Conservation (phyloP, 1,140 invertebrate genomes). For the Melitaea cinxia region DNA sequence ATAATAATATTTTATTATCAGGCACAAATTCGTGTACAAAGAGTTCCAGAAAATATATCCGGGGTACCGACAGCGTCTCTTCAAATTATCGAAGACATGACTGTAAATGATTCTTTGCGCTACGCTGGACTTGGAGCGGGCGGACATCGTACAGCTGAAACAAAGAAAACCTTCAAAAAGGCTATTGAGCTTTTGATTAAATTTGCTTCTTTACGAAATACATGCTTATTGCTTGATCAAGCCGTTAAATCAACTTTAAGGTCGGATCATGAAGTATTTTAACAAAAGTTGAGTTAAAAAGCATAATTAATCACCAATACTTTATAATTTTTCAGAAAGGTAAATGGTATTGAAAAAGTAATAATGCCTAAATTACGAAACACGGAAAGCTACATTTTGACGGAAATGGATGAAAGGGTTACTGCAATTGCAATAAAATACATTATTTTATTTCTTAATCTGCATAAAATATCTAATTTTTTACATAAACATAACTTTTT, state of each 20-base stretch:
- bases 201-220: conserved; percentile 71
- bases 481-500: no score
- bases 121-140: conserved; percentile 70
- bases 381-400: conserved; percentile 70
- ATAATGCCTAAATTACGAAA: conserved; percentile 72
- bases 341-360: conserved; percentile 75
- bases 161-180: conserved; percentile 70
- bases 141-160: conserved; percentile 66
- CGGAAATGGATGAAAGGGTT: conserved; percentile 77
- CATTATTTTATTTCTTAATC: no score
- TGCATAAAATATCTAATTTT: no score
- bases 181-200: conserved; percentile 64
- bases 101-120: conserved; percentile 49
- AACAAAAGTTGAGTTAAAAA: not conserved
- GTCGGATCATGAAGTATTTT: conserved; percentile 34
- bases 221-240: conserved; percentile 61
- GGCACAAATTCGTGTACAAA: conserved; percentile 69
- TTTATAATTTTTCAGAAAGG: conserved; percentile 58
- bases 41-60: conserved; percentile 69
- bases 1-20: conserved; percentile 15
- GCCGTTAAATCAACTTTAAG: conserved; percentile 66
- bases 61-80: conserved; percentile 64
- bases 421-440: conserved; percentile 15
- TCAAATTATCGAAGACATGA: conserved; percentile 56
- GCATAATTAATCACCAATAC: not conserved